phyloP scores from a whole-genome alignment of 1,140 invertebrate genomes.

The Bradynema listronoti region DNA sequence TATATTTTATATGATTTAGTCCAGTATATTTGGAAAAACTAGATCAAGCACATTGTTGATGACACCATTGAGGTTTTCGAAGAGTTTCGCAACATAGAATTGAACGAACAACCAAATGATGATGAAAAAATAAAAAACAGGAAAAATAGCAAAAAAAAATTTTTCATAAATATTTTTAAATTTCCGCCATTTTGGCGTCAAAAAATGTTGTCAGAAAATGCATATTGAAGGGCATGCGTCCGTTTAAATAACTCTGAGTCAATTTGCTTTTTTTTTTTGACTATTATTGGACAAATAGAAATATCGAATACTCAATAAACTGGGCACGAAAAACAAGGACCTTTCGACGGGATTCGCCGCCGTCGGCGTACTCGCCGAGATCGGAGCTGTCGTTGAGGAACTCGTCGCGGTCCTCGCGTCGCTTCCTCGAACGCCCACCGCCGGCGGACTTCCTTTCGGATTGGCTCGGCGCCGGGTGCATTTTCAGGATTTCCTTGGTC shows the following conservation, averaged over 20 bases:
- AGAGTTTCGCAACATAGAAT: too few species aligned
- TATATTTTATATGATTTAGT: too few species aligned
- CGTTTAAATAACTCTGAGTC: not conserved
- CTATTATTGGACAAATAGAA: too few species aligned
- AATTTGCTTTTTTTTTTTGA: not conserved
- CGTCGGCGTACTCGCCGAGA: slow-evolving; percentile 27
- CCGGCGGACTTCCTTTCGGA: slow-evolving; percentile 18
- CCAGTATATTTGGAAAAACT: too few species aligned
- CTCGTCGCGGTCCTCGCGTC: slow-evolving; percentile 22
- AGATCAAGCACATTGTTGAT: too few species aligned
- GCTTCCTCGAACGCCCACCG: slow-evolving; percentile 11
- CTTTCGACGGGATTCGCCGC: slow-evolving; percentile 2
- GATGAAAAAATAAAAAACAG: too few species aligned
- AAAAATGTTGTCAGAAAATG: not conserved
- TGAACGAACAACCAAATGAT: too few species aligned
- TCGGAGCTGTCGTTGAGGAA: slow-evolving; percentile 36
- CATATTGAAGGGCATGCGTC: slow-evolving; percentile 1
- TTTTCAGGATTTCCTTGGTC: slow-evolving; percentile 26
- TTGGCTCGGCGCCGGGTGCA: not conserved
- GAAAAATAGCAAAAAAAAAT: too few species aligned
- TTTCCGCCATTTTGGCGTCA: slow-evolving; percentile 8
- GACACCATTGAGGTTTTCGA: too few species aligned
- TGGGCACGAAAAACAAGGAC: slow-evolving; percentile 9
- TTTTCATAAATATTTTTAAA: too few species aligned
- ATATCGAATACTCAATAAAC: not conserved